A percentile compares a stretch with the other conserved stretches of the same genome.
Evolutionary conservation across 2,888 invertebrate genomes (phyloP).

Genomic region (Epistrophe eligans): DNA sequence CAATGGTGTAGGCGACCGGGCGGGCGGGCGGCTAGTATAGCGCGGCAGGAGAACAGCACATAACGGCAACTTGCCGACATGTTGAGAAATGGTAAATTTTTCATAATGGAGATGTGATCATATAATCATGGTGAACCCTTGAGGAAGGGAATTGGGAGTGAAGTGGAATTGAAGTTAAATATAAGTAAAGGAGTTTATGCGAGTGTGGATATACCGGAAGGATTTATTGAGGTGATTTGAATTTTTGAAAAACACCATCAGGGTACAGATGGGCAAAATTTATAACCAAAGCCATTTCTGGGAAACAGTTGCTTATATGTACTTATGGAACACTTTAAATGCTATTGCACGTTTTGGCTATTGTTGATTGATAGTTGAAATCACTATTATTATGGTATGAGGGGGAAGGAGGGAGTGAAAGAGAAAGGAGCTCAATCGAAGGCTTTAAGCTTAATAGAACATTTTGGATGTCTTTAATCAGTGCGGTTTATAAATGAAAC

Average conservation of each 20-base stretch:
- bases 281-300: constrained; percentile 39
- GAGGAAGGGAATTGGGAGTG: neutral
- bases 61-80: constrained; percentile 53
- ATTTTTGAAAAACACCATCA: constrained; percentile 48
- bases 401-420: neutral
- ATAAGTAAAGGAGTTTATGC: neutral
- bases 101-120: constrained; percentile 68
- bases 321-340: constrained; percentile 53
- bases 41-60: neutral
- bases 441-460: neutral
- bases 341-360: constrained; percentile 64
- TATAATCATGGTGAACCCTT: constrained; percentile 50
- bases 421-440: neutral
- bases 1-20: neutral
- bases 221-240: constrained; percentile 72
- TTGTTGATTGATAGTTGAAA: constrained; percentile 67
- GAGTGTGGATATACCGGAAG: constrained; percentile 25
- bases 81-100: constrained; percentile 64
- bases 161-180: neutral
- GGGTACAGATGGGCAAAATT: constrained; percentile 39
- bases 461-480: neutral
- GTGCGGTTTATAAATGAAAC: neutral
- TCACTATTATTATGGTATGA: neutral
- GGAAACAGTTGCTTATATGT: constrained; percentile 31
- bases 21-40: too few relatives aligned